Percentiles rank a stretch among this genome's conserved stretches.
These are phyloP conservation scores for Thunnus albacares DNA, from an alignment of 2,797 vertebrate genomes.

Conservation along the genomic window DNA sequence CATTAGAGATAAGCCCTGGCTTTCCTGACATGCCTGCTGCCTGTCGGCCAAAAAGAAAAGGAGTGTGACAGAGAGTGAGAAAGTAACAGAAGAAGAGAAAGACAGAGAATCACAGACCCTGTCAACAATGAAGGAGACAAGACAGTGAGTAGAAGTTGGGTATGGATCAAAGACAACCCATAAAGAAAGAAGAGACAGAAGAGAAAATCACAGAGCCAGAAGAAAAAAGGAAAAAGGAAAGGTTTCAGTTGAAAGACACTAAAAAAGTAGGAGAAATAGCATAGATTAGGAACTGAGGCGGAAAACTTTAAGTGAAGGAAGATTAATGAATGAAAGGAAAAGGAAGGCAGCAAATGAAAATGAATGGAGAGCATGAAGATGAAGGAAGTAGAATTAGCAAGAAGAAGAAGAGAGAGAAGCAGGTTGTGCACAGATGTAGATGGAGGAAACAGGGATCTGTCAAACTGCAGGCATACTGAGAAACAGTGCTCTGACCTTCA, in stretches of 20 bases:
- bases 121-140: slow-evolving; percentile 35
- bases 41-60: slow-evolving; percentile 22
- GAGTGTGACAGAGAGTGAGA: slow-evolving; percentile 27
- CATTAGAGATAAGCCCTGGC: slow-evolving; percentile 40
- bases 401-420: slow-evolving; percentile 22
- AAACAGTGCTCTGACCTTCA: slow-evolving; percentile 80
- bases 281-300: slow-evolving; percentile 4
- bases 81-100: slow-evolving; percentile 25
- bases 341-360: neutral
- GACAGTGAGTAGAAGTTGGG: slow-evolving; percentile 35
- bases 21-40: slow-evolving; percentile 6
- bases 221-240: slow-evolving; percentile 11
- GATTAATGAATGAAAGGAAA: slow-evolving; percentile 39
- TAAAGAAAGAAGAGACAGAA: slow-evolving; percentile 29
- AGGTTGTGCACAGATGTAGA: slow-evolving; percentile 71
- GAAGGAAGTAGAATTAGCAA: neutral
- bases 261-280: slow-evolving; percentile 11
- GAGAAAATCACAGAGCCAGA: slow-evolving; percentile 25
- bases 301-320: slow-evolving; percentile 7
- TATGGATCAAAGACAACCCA: slow-evolving; percentile 54
- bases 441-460: slow-evolving; percentile 65
- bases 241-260: slow-evolving; percentile 31
- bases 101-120: slow-evolving; percentile 23
- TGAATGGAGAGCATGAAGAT: neutral
- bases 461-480: slow-evolving; percentile 70